Evolutionary conservation across 2,797 vertebrate species (phyloP), one percentile per base, ranked within the genome.

Genomic region (Lemur catta): DNA sequence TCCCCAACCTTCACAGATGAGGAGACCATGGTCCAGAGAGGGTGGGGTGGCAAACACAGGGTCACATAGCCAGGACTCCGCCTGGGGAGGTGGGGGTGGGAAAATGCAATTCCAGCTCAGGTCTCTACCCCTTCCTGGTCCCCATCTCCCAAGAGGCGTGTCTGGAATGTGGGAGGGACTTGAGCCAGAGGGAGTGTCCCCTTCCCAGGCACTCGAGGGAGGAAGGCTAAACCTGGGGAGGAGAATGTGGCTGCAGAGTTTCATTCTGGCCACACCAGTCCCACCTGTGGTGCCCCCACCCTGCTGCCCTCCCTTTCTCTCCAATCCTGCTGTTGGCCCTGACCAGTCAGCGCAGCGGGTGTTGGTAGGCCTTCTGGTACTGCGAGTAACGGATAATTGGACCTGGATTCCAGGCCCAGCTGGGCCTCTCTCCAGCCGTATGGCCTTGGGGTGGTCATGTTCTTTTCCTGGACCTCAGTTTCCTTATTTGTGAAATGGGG

Each of bases 141-240:
- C 81, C 46, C 74, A 91, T 41, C 75, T 94, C 80, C 48, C 89
- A 82, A 65, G 86, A 92, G 94, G 96, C 0, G 52, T 86, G 89
- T 94, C 91, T 89, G 91, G 96, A 96, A 97, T 97, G 97, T 76
- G 78, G 63, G 65, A 90, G 91, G 86, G 93, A 96, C 33, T 48
- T 33, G 65, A 96, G 86, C 89, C 97, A 97, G 78, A 96, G 50
- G 94, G 95, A 93, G 95, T 89, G 93, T 78, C 63, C 75, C 85
- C 67, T 92, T 95, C 95, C 76, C 71, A 94, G 94, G 90, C 59
- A 91, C 52, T 65, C 43, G 17, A 46, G 81, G 87, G 55, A 86
- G 67, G 71, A 81, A 93, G 24, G 78, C 63, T 59, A 71, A 92
- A 61, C 24, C 35, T 43, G 1, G 11, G 59, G 69, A 93, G 79